Conservation (phyloP, 2,797 vertebrate species). For the Spinibarbus caldwelli region DNA sequence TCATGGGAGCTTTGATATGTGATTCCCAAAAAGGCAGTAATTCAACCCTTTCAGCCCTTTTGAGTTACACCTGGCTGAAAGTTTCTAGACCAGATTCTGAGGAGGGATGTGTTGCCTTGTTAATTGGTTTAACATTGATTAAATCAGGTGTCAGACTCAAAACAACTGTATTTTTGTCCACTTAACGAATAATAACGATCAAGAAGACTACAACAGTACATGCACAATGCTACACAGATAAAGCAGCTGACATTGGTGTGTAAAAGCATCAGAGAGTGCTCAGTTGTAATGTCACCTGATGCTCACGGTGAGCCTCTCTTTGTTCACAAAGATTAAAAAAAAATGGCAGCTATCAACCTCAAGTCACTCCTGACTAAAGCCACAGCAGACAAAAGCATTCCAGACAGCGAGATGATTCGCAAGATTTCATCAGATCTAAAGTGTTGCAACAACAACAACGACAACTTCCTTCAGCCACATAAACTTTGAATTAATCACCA, state of each 20-base stretch:
- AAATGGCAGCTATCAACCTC: slow-evolving; percentile 22
- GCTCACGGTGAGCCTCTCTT: slow-evolving; percentile 19
- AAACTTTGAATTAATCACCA: not conserved
- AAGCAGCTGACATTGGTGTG: not conserved
- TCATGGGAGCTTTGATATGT: slow-evolving; percentile 73
- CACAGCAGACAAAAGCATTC: slow-evolving; percentile 33
- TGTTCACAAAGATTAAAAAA: slow-evolving; percentile 21
- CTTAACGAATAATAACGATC: slow-evolving; percentile 3
- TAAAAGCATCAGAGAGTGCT: too few relatives aligned
- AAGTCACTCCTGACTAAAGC: slow-evolving; percentile 19
- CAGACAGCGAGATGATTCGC: not conserved
- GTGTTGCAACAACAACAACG: not conserved
- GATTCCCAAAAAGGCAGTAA: slow-evolving; percentile 71
- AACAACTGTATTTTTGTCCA: slow-evolving; percentile 9
- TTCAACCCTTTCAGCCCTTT: slow-evolving; percentile 58
- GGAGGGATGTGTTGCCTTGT: not conserved
- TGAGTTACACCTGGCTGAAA: slow-evolving; percentile 57
- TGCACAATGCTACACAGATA: not conserved
- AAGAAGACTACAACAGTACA: not conserved
- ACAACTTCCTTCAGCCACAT: not conserved
- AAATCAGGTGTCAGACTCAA: not conserved
- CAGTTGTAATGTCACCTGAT: slow-evolving; percentile 24
- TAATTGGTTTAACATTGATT: slow-evolving; percentile 15
- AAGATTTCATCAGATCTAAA: not conserved
- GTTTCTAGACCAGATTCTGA: slow-evolving; percentile 7